phyloP scores from a whole-genome alignment of 2,113 vertebrate genomes.

The Regulus satrapa region DNA sequence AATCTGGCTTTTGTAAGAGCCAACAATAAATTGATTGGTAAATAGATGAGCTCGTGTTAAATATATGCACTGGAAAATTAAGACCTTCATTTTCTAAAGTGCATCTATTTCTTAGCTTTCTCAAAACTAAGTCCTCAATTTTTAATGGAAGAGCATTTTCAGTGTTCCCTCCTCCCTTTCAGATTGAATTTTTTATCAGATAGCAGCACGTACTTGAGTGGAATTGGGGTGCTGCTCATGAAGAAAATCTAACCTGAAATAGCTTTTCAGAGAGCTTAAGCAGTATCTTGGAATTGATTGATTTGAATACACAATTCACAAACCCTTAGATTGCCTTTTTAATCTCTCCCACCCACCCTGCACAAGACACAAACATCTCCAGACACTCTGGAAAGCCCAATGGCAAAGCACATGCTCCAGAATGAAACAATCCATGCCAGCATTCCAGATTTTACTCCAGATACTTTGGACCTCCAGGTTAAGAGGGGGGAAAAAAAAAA shows the following conservation, averaged over 20 bases:
- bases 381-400: not conserved
- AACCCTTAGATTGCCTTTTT: not conserved
- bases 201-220: not conserved
- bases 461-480: not conserved
- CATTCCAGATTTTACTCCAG: not conserved
- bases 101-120: not conserved
- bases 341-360: not conserved
- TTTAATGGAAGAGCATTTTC: not conserved
- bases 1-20: not conserved
- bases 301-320: not conserved
- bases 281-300: not conserved
- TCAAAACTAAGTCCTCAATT: not conserved
- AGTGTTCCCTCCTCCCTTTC: not conserved
- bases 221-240: not conserved
- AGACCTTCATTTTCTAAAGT: not conserved
- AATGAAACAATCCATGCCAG: not conserved
- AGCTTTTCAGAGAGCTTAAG: not conserved
- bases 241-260: not conserved
- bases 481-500: not conserved
- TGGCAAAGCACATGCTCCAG: accelerated
- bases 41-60: not conserved
- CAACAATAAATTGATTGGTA: not conserved
- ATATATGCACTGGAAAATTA: not conserved
- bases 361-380: not conserved
- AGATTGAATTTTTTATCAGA: not conserved